Percentiles rank a stretch among this genome's conserved stretches.
phyloP scores from a whole-genome alignment of 2,888 invertebrate genomes.

The Ichneumon xanthorius region DNA sequence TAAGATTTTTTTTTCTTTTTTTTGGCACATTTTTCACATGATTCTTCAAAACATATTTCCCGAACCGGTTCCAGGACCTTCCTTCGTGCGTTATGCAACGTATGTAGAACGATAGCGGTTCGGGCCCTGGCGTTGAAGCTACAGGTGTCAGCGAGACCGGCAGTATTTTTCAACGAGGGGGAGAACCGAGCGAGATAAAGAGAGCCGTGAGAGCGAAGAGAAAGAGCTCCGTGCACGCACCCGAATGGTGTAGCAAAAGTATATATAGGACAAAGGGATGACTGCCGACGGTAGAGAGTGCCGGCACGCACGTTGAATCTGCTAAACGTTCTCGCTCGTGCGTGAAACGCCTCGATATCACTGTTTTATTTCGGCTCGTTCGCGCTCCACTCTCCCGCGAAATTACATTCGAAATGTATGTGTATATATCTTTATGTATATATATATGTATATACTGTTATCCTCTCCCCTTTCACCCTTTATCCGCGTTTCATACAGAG shows the following conservation, averaged over 20 bases:
- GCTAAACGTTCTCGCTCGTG: constrained; percentile 84
- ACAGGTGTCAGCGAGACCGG: constrained; percentile 84
- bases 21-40: constrained; percentile 30
- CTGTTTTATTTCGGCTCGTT: constrained; percentile 84
- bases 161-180: constrained; percentile 83
- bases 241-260: constrained; percentile 50
- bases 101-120: constrained; percentile 80
- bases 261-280: constrained; percentile 73
- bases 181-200: constrained; percentile 76
- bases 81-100: constrained; percentile 72
- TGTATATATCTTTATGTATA: background rate
- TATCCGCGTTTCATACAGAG: constrained; percentile 55
- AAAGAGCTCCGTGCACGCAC: constrained; percentile 58
- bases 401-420: constrained; percentile 72
- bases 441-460: constrained; percentile 27
- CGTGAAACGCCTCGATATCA: constrained; percentile 85
- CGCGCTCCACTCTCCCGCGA: constrained; percentile 72
- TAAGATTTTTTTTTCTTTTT: background rate
- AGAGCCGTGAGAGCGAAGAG: constrained; percentile 68
- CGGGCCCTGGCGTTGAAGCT: constrained; percentile 77
- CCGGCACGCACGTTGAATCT: constrained; percentile 85
- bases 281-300: constrained; percentile 75
- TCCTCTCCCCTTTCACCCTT: constrained; percentile 74
- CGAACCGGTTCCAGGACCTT: constrained; percentile 46
- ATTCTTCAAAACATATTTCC: constrained; percentile 26